A percentile compares a stretch with the other conserved stretches of the same genome.
These are phyloP conservation scores for Cossypha caffra DNA, from an alignment of 2,797 vertebrate species.

Conservation along the genomic window DNA sequence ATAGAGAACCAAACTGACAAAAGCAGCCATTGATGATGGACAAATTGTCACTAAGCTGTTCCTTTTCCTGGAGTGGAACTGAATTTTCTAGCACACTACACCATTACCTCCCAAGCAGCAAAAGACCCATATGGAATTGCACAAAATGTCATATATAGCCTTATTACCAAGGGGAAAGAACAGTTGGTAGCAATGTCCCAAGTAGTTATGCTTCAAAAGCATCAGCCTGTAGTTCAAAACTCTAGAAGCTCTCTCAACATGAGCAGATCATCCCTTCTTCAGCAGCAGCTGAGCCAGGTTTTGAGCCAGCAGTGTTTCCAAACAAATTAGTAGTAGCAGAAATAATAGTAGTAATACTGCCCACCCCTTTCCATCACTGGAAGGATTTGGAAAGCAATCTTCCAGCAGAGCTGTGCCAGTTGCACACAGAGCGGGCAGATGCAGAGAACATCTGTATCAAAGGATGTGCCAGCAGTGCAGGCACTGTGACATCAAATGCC, in stretches of 20 bases:
- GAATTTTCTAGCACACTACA: neutral
- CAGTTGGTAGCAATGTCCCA: neutral
- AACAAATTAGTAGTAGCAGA: neutral
- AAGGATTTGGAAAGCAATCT: neutral
- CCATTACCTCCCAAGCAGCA: neutral
- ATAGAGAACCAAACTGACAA: rapidly evolving
- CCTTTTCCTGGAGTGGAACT: neutral
- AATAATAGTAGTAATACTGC: neutral
- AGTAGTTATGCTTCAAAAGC: neutral
- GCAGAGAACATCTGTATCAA: conserved; percentile 19
- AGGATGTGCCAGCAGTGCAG: neutral
- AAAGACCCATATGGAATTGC: neutral
- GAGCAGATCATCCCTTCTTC: neutral
- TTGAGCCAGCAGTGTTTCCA: neutral
- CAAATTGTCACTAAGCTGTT: neutral
- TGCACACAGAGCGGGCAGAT: neutral
- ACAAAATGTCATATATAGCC: rapidly evolving
- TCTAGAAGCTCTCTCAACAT: neutral
- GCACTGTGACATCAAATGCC: neutral
- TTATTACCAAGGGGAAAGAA: neutral
- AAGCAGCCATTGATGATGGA: neutral
- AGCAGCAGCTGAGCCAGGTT: neutral
- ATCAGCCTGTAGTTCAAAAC: neutral
- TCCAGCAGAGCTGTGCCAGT: neutral
- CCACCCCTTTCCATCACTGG: neutral